Base-by-base conservation (phyloP, 2,113 vertebrate species). In the Propithecus coquereli region DNA sequence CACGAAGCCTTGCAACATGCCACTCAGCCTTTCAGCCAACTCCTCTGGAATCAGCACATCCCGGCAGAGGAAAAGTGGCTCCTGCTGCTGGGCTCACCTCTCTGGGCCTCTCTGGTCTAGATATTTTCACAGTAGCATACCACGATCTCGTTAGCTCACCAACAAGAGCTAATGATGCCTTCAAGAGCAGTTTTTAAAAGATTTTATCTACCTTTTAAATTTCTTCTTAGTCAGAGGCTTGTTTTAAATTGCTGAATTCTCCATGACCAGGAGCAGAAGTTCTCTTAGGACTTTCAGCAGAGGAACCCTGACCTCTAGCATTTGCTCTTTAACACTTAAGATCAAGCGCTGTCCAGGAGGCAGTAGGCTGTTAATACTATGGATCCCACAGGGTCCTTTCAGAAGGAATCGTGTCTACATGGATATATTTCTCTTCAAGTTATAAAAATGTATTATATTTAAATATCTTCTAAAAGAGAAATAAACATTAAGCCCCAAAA, bases 401-500 rank as follows among this genome's bases (percentile, higher is more conserved):
- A 70, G 66, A 91, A 79, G 17, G 27, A 82, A 83, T 79, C 34
- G 8, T 12, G 5, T 68, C 40, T 54, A 17, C 61, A 20, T 54
- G 22, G 65, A 68, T 57, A n/a, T 4, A 34, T 79, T 47, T 96
- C 68, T 91, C 32, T 74, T 47, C 8, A 96, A 52, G n/a, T 83
- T 82, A 87, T 76, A 86, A 89, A 91, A 86, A 66, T 59, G 2
- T 73, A 65, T 57, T 88, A 3, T 73, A 65, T 57, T 91, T 88
- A 73, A 83, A 87, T 90, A 65, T 71, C n/a, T 85, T 85, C 61
- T 74, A 63, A 87, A 93, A 89, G 30, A 79, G 65, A 96, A 89
- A n/a, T 50, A 76, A 93, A 87, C 27, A 73, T 27, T 54, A 94
- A 95, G 10, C 18, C 54, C 18, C 68, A 63, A 82, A 66, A 80